Evolutionary conservation across 2,797 vertebrate genomes (phyloP), one percentile per base, ranked within the genome.

Genomic region (Acanthurus tractus): DNA sequence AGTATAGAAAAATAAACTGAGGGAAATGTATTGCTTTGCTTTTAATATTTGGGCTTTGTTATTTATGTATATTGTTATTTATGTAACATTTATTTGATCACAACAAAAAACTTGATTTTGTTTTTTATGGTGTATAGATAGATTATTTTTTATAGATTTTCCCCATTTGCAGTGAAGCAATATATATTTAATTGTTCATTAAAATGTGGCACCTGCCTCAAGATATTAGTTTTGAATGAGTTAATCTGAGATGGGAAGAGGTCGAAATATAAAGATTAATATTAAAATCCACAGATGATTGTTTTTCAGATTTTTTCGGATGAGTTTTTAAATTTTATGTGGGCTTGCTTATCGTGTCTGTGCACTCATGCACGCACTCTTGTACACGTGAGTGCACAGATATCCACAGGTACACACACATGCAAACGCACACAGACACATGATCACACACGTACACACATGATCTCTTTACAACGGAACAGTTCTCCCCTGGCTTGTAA

Each of bases 401-500:
- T 34, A 6, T 34, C 29, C 29, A 34, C 29, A 34, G 0, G 29
- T 34, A 34, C 29, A 34, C 29, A 34, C 29, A 7, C 6, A 5
- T 34, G 29, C 29, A 34, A 34, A 34, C 29, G 29, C 29, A 34
- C 29, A 34, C 29, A 34, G n/a, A n/a, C 29, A 34, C 29, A 29
- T 3, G 25, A 25, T 25, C 38, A 53, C 14, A 23, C 36, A 36
- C 38, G n/a, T 55, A 76, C 34, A 65, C 29, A 46, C 6, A 59
- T 34, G 77, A 62, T 48, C 9, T 34, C 23, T 74, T 83, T 74
- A 74, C 81, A 53, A 38, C 50, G 53, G 44, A 78, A 72, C 17
- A 72, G 55, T 40, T 59, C 56, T 71, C 67, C 61, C 57, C 61
- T 45, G 14, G 59, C 54, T 63, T 84, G 82, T 83, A 70, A 76